These are phyloP conservation scores for Rhagonycha lutea DNA, from an alignment of 2,888 invertebrate species.

Conservation along the genomic window DNA sequence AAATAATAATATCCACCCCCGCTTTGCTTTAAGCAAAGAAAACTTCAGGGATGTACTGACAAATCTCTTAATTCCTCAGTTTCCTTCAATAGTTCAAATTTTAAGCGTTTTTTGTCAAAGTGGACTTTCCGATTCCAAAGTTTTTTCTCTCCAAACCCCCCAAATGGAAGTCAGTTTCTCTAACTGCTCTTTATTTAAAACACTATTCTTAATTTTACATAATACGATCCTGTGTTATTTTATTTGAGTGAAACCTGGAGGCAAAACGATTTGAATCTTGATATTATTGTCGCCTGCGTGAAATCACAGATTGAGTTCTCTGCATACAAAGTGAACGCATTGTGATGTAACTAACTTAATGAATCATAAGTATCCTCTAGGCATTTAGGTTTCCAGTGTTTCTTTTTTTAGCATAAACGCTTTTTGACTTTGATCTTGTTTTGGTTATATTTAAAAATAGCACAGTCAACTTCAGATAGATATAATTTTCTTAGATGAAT, in stretches of 20 bases:
- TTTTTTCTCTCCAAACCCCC: background rate
- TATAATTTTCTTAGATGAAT: background rate
- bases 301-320: conserved; percentile 52
- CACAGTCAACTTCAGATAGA: background rate
- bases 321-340: conserved; percentile 50
- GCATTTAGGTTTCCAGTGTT: background rate
- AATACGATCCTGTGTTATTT: conserved; percentile 11
- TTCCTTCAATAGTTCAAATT: background rate
- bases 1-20: conserved; percentile 31
- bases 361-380: conserved; percentile 38
- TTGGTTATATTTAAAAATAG: background rate
- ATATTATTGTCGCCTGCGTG: conserved; percentile 53
- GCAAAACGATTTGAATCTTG: conserved; percentile 53
- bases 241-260: conserved; percentile 26
- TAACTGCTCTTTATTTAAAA: background rate
- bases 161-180: background rate
- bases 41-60: conserved; percentile 17
- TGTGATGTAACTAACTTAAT: conserved; percentile 50
- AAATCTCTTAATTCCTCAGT: background rate
- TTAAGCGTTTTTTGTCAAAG: background rate
- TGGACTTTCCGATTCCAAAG: background rate
- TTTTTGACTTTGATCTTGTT: background rate
- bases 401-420: background rate
- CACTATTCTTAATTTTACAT: background rate
- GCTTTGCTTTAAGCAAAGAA: conserved; percentile 15